phyloP scores from a whole-genome alignment of 2,797 vertebrate species.

The Oreochromis mossambicus region DNA sequence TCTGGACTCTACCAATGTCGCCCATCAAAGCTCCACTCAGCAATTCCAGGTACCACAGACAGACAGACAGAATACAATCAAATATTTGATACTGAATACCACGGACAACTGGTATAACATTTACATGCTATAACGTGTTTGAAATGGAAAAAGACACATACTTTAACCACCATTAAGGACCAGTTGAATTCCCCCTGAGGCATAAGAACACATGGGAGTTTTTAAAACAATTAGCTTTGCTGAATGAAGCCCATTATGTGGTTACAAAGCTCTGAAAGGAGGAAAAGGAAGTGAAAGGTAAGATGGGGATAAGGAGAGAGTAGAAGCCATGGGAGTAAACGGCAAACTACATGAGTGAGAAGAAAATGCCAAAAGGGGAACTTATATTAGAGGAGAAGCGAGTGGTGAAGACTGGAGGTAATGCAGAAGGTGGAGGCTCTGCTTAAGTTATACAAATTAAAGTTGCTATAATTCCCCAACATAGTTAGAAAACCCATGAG shows the following conservation, averaged over 20 bases:
- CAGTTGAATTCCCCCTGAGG: slow-evolving; percentile 11
- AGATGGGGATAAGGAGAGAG: neutral
- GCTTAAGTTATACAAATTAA: slow-evolving; percentile 17
- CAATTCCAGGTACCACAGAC: neutral
- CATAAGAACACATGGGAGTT: slow-evolving; percentile 61
- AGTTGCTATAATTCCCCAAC: slow-evolving; percentile 1
- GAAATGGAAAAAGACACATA: neutral
- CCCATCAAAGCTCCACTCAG: slow-evolving; percentile 5
- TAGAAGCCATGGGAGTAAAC: neutral
- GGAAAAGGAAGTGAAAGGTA: slow-evolving; percentile 50
- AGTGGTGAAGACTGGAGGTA: neutral
- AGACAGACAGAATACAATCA: neutral
- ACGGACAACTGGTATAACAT: neutral
- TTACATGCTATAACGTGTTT: neutral
- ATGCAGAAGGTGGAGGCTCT: neutral
- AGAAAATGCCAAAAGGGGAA: neutral
- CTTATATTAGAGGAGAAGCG: neutral
- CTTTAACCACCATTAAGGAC: neutral
- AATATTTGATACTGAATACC: neutral
- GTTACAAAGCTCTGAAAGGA: slow-evolving; percentile 59
- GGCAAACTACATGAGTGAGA: neutral
- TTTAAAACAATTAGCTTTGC: slow-evolving; percentile 67
- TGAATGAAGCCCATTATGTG: slow-evolving; percentile 67
- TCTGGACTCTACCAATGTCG: slow-evolving; percentile 45
- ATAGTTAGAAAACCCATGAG: slow-evolving; percentile 6